These are phyloP conservation scores for Propithecus deckenii DNA, from an alignment of 2,797 vertebrate genomes.

Conservation along the genomic window DNA sequence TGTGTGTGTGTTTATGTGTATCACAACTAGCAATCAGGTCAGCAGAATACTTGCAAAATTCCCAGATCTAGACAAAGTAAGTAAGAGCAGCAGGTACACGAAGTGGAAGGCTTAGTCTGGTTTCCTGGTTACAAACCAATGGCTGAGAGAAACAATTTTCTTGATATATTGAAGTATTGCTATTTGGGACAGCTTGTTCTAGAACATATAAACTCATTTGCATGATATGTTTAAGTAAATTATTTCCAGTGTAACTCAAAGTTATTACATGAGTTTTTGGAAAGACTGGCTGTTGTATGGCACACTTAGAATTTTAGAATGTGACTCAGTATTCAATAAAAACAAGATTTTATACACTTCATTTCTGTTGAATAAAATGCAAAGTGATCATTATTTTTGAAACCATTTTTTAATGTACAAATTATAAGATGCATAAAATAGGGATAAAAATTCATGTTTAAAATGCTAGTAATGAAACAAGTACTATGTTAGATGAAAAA, in stretches of 20 bases:
- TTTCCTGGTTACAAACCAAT: not conserved
- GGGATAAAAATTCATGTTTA: conserved; percentile 36
- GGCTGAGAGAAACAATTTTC: not conserved
- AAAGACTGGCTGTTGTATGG: not conserved
- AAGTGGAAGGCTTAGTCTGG: not conserved
- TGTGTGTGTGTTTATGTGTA: not conserved
- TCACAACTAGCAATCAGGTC: not conserved
- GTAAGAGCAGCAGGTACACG: not conserved
- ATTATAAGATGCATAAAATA: conserved; percentile 42
- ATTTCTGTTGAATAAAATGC: not conserved
- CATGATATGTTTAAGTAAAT: not conserved
- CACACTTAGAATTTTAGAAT: conserved; percentile 38
- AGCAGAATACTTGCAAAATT: not conserved
- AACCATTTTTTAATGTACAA: conserved; percentile 6
- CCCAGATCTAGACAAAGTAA: not conserved
- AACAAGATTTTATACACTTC: not conserved
- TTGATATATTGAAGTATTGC: fast-evolving
- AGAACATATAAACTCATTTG: not conserved
- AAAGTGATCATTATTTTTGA: conserved; percentile 41
- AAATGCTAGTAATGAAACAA: conserved; percentile 66
- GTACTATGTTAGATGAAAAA: not conserved
- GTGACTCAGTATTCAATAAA: conserved; percentile 5
- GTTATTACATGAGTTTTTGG: not conserved
- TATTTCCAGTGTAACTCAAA: not conserved
- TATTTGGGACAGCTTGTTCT: not conserved